phyloP scores from a whole-genome alignment of 2,797 vertebrate genomes.

The Pelochelys cantorii region DNA sequence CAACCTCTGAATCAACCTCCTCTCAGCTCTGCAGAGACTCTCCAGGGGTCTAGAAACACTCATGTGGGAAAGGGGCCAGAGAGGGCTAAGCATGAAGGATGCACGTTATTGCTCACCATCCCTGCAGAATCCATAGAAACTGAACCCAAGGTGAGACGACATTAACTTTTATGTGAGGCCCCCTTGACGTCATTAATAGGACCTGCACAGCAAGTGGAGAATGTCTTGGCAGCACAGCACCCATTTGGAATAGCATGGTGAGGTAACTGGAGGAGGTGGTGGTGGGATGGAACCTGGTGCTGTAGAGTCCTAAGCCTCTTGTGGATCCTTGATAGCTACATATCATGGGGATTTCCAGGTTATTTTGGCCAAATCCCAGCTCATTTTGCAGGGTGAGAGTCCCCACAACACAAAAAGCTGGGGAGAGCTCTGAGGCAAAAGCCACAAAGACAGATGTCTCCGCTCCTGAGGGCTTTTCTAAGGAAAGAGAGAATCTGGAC shows the following conservation, averaged over 20 bases:
- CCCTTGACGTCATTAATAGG: neutral
- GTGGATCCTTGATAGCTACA: neutral
- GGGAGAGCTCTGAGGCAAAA: neutral
- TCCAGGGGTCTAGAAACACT: rapidly evolving
- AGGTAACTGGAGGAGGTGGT: neutral
- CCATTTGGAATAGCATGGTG: neutral
- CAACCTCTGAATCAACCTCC: neutral
- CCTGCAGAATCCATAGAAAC: neutral
- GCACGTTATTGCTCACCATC: neutral
- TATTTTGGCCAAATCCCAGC: neutral
- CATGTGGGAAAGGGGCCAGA: neutral
- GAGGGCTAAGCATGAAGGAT: neutral
- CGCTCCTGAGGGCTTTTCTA: neutral
- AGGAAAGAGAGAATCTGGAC: neutral
- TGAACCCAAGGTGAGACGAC: neutral
- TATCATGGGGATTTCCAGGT: neutral
- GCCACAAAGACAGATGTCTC: neutral
- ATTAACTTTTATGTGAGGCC: rapidly evolving
- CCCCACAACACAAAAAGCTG: neutral
- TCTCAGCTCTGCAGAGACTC: neutral
- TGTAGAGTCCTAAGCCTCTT: neutral
- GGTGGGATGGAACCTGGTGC: neutral
- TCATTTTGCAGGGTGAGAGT: neutral
- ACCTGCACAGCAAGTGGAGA: neutral
- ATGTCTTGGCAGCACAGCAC: neutral